These are phyloP conservation scores for Bombus pascuorum DNA, from an alignment of 1,140 invertebrate genomes.

Conservation along the genomic window DNA sequence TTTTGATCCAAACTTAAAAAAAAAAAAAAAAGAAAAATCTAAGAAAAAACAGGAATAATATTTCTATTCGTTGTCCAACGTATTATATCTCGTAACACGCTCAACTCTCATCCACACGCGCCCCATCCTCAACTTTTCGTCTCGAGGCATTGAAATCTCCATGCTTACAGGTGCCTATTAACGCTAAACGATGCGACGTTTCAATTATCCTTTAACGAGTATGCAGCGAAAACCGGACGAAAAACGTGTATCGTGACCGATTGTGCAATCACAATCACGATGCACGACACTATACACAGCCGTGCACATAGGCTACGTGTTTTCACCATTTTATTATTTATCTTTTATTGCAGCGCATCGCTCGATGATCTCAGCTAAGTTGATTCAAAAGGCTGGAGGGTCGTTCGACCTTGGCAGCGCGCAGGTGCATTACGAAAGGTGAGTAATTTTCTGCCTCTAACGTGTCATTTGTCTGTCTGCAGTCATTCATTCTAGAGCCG, in stretches of 20 bases:
- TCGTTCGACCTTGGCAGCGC: slow-evolving; percentile 89
- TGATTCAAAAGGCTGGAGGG: slow-evolving; percentile 84
- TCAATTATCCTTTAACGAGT: background rate
- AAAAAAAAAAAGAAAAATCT: background rate
- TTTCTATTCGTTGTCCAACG: background rate
- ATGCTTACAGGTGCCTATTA: background rate
- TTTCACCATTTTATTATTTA: background rate
- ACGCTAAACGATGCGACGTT: background rate
- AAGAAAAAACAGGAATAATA: background rate
- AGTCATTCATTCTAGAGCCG: background rate
- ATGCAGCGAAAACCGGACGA: background rate
- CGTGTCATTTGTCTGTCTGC: slow-evolving; percentile 45
- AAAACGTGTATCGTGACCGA: background rate
- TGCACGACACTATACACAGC: no score
- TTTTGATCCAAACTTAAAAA: background rate
- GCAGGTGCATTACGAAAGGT: slow-evolving; percentile 93
- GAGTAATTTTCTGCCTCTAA: slow-evolving; percentile 62
- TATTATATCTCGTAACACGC: background rate
- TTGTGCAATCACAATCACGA: background rate
- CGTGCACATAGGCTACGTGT: background rate
- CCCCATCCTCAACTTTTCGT: background rate
- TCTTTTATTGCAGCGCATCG: slow-evolving; percentile 81
- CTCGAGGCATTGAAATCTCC: background rate
- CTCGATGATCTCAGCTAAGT: slow-evolving; percentile 83
- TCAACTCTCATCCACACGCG: background rate